Base-by-base conservation (phyloP, 2,888 invertebrate genomes). In the Girardia tigrina region DNA sequence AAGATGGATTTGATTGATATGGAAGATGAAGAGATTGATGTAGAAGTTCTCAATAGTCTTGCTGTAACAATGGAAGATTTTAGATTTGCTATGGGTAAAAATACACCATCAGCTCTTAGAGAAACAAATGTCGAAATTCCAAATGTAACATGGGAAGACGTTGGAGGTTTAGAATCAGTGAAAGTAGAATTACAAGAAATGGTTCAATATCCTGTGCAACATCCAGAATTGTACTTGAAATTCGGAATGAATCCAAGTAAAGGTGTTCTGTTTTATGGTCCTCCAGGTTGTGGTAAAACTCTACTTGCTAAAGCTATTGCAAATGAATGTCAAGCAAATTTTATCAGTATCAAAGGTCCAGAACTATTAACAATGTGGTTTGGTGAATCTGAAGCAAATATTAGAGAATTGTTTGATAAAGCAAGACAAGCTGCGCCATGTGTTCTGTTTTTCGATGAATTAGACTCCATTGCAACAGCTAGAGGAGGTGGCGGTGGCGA, bases 301-400 rank as follows among this genome's bases (percentile, higher is more conserved):
- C 80, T 87, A 75, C 80, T 86, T 77, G 87, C 87, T 69, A 86
- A 86, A 79, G 98, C 98, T 0, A 99, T 98, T 81, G 98, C 98
- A 77, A 98, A 98, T 84, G 98, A 98, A 85, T 99, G 98, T 83
- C 98, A 98, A 86, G 98, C 98, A 28, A 98, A 98, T 86, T 98
- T 98, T 86, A 99, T 98, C 83, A 95, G 94, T 0, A 92, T 99
- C 79, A 98, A 99, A 85, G 98, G 95, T 0, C 88, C 88, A 23
- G 98, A 98, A 84, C 87, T 98, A 79, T 88, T 98, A 77, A 99
- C 98, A 73, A 98, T 99, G 98, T 99, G 98, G 98, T 98, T 99
- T 85, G 98, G 98, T 83, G 98, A 98, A 85, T 97, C 97, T 26
- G 98, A 98, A 86, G 98, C 98, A 75, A 98, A 98, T 83, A 98